These are phyloP conservation scores for Hipparchia semele DNA, from an alignment of 2,888 invertebrate species.

Conservation along the genomic window DNA sequence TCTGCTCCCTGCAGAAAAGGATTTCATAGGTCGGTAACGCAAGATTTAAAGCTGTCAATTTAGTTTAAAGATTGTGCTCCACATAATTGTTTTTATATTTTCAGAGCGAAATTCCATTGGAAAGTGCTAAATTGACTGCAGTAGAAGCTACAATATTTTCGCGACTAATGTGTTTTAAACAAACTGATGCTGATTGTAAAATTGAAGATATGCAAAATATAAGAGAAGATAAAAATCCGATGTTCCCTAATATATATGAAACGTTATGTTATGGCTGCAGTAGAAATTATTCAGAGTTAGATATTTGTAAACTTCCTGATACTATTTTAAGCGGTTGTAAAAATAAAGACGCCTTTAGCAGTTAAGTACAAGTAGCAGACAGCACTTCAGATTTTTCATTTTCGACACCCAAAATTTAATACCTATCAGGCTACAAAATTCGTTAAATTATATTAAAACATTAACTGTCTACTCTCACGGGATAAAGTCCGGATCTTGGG, in stretches of 20 bases:
- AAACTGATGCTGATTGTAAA: conserved; percentile 35
- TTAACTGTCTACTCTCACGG: too few relatives aligned
- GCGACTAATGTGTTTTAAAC: conserved; percentile 59
- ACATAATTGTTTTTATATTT: conserved; percentile 47
- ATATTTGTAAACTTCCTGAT: conserved; percentile 4
- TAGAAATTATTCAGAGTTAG: conserved; percentile 60
- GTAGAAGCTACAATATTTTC: conserved; percentile 86
- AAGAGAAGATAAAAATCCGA: conserved; percentile 43
- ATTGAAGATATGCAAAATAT: conserved; percentile 31
- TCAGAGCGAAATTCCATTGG: conserved; percentile 75
- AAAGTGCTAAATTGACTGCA: conserved; percentile 73
- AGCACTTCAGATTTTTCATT: too few relatives aligned
- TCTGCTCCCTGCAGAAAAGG: too few relatives aligned
- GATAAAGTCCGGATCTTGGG: too few relatives aligned
- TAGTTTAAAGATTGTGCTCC: too few relatives aligned
- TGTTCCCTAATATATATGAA: conserved; percentile 63
- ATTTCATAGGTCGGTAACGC: too few relatives aligned
- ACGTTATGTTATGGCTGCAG: conserved; percentile 71
- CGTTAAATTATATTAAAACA: too few relatives aligned
- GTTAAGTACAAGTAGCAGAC: neutral
- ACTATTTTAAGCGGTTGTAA: neutral
- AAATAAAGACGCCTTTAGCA: conserved; percentile 8
- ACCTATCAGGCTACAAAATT: too few relatives aligned
- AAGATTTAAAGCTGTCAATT: too few relatives aligned
- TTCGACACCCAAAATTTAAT: too few relatives aligned